A percentile compares a stretch with the other conserved stretches of the same genome.
Conservation (phyloP, 2,797 vertebrate genomes). For the Todus mexicanus region DNA sequence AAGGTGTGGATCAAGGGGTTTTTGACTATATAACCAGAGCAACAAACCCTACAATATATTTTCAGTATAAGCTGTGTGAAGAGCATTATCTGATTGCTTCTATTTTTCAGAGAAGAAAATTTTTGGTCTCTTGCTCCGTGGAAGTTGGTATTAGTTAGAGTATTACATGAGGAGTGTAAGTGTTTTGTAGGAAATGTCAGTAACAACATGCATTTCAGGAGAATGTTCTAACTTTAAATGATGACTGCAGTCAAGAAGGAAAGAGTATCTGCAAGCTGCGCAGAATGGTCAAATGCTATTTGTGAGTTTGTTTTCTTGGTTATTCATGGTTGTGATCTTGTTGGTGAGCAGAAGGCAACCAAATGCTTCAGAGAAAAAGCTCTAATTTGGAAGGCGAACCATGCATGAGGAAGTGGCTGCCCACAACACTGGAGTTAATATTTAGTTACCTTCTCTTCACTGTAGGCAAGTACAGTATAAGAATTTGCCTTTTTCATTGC, state of each 20-base stretch:
- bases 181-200: neutral
- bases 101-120: neutral
- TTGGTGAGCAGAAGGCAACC: neutral
- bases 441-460: neutral
- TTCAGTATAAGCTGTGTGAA: neutral
- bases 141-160: neutral
- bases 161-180: neutral
- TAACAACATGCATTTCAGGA: neutral
- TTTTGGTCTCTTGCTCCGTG: neutral
- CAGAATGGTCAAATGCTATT: neutral
- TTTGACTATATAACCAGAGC: neutral
- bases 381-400: neutral
- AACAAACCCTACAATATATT: neutral
- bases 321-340: neutral
- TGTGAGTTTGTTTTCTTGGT: neutral
- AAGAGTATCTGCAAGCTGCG: neutral
- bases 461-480: neutral
- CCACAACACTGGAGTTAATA: neutral
- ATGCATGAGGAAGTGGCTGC: neutral
- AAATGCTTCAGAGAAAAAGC: neutral
- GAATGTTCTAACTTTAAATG: neutral
- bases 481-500: neutral
- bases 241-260: neutral
- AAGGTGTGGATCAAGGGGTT: neutral
- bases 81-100: neutral